A percentile compares a stretch with the other conserved stretches of the same genome.
Evolutionary conservation across 2,797 vertebrate genomes (phyloP).

Genomic region (Distichodus sexfasciatus): DNA sequence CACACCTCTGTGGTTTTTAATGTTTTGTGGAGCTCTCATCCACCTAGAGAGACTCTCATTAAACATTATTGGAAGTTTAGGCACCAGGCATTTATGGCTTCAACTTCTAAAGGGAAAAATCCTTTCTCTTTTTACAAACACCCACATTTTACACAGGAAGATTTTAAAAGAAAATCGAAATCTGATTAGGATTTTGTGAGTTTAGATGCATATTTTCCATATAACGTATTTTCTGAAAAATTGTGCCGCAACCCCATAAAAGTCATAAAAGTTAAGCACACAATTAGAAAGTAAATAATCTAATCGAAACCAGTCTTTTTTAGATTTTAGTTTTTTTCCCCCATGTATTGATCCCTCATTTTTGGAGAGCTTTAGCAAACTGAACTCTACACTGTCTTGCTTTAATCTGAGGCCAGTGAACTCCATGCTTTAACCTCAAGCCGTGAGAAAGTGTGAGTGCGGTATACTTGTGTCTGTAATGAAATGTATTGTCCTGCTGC

Average conservation of each 20-base stretch:
- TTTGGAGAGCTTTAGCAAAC: not conserved
- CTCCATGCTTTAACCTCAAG: not conserved
- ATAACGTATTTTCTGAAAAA: too few species aligned
- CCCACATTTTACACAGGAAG: not conserved
- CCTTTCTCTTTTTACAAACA: not conserved
- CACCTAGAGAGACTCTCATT: slow-evolving; percentile 31
- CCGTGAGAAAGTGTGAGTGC: slow-evolving; percentile 3
- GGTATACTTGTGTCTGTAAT: slow-evolving; percentile 63
- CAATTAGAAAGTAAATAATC: not conserved
- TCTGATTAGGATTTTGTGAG: not conserved
- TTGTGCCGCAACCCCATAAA: too few species aligned
- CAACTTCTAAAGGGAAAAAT: not conserved
- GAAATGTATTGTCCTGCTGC: slow-evolving; percentile 75
- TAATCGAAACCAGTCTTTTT: not conserved
- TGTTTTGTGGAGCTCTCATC: slow-evolving; percentile 27
- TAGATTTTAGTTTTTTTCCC: not conserved
- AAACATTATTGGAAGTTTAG: slow-evolving; percentile 37
- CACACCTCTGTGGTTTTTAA: slow-evolving; percentile 28
- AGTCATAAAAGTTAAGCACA: too few species aligned
- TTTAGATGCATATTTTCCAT: not conserved
- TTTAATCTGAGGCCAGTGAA: slow-evolving; percentile 42
- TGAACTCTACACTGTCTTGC: not conserved
- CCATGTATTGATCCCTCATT: not conserved
- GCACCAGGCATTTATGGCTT: slow-evolving; percentile 23
- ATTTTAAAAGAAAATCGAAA: not conserved